Percentiles rank a stretch among this genome's conserved stretches.
Evolutionary conservation across 1,140 invertebrate genomes (phyloP).

Genomic region (Neodiprion pinetum): DNA sequence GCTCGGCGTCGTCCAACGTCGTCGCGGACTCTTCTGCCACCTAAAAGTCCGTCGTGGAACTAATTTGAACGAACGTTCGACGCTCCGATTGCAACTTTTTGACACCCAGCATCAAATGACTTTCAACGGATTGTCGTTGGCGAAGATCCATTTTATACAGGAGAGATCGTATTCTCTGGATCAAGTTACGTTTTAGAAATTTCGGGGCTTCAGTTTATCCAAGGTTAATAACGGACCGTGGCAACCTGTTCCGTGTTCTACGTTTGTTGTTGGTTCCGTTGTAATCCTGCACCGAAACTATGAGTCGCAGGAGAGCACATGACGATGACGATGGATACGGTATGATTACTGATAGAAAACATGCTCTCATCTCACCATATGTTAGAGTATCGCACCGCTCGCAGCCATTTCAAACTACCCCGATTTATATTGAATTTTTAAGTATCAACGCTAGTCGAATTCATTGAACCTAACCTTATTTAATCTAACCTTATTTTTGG

Average conservation of each 20-base stretch:
- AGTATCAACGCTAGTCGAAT: too few relatives aligned
- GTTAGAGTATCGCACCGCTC: neutral
- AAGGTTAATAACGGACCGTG: too few relatives aligned
- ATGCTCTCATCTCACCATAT: neutral
- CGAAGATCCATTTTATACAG: neutral
- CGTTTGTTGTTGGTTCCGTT: neutral
- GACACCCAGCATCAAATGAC: neutral
- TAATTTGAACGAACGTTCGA: neutral
- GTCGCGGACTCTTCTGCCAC: neutral
- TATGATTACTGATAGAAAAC: slow-evolving; percentile 39
- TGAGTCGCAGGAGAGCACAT: slow-evolving; percentile 79
- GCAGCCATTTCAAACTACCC: neutral
- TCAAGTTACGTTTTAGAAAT: too few relatives aligned
- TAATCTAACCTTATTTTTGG: slow-evolving; percentile 29
- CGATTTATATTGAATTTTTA: too few relatives aligned
- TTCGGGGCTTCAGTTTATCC: too few relatives aligned
- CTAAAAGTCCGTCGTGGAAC: neutral
- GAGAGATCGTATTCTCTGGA: neutral
- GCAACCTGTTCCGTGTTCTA: too few relatives aligned
- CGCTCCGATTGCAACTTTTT: neutral
- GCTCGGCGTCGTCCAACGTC: neutral
- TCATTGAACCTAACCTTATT: neutral
- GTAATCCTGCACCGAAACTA: slow-evolving; percentile 47
- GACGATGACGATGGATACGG: slow-evolving; percentile 85
- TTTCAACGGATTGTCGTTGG: neutral